Conservation (phyloP, 2,888 invertebrate species). For the Caenorhabditis plicata region DNA sequence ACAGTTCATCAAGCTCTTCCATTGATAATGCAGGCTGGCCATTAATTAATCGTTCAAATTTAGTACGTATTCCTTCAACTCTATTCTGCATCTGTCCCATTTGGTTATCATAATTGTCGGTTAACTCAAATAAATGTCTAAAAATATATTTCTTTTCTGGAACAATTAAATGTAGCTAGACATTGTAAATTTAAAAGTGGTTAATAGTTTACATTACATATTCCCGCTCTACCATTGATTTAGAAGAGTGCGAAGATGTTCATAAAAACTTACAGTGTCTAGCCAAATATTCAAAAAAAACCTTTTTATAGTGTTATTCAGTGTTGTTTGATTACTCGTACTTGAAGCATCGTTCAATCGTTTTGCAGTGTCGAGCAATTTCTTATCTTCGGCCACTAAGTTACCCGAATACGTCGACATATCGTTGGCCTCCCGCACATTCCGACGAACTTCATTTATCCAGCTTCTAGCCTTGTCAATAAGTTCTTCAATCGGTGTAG, state of each 20-base stretch:
- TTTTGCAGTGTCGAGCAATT: conserved; percentile 13
- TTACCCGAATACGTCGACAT: conserved; percentile 2
- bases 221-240: too few species aligned
- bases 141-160: conserved; percentile 4
- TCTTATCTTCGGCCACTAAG: conserved; percentile 14
- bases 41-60: conserved; percentile 19
- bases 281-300: too few species aligned
- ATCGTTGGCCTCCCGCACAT: conserved; percentile 5
- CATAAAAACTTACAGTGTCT: too few species aligned
- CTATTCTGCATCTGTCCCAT: conserved; percentile 14
- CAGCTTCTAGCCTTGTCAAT: conserved; percentile 19
- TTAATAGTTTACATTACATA: too few species aligned
- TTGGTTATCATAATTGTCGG: conserved; percentile 15
- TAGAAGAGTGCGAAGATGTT: too few species aligned
- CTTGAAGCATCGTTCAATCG: conserved; percentile 15
- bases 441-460: conserved; percentile 15
- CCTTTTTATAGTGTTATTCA: conserved; percentile 2
- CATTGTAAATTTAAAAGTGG: too few species aligned
- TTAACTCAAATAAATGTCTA: conserved; percentile 19
- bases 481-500: conserved; percentile 16
- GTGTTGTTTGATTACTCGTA: conserved; percentile 12
- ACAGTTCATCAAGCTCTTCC: conserved; percentile 16
- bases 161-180: too few species aligned
- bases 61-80: conserved; percentile 6
- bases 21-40: conserved; percentile 17